Evolutionary conservation across 2,113 vertebrate species (phyloP).

Genomic region (Acrocephalus arundinaceus): DNA sequence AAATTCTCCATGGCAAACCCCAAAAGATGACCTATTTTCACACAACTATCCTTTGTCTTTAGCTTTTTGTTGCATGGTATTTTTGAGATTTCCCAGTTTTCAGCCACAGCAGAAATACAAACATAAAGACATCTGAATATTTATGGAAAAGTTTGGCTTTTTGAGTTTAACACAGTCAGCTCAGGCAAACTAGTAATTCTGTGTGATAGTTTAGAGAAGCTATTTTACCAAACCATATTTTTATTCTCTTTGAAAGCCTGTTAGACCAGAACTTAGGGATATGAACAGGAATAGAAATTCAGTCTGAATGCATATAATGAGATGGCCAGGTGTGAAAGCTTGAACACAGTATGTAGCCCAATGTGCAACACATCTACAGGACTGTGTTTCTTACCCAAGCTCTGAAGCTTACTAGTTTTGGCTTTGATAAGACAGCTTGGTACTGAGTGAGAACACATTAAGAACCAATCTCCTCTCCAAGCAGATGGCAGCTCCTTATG

Average conservation of each 20-base stretch:
- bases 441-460: conserved; percentile 23
- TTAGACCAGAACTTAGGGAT: background rate
- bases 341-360: background rate
- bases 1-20: background rate
- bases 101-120: background rate
- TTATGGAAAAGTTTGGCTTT: background rate
- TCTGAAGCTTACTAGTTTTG: background rate
- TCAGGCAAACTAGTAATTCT: background rate
- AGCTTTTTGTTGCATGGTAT: background rate
- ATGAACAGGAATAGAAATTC: background rate
- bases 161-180: background rate
- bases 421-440: conserved; percentile 8
- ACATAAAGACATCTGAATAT: background rate
- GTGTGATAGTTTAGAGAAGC: background rate
- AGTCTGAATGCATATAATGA: background rate
- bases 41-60: background rate
- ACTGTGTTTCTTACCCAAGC: background rate
- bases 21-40: background rate
- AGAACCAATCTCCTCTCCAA: background rate
- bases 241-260: background rate
- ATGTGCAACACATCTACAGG: background rate
- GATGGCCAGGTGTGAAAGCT: background rate
- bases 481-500: conserved; percentile 58
- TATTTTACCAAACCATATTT: background rate
- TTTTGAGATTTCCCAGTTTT: background rate